A percentile compares a stretch with the other conserved stretches of the same genome.
These are phyloP conservation scores for Sepioteuthis lessoniana DNA, from an alignment of 2,888 invertebrate genomes.

Conservation along the genomic window DNA sequence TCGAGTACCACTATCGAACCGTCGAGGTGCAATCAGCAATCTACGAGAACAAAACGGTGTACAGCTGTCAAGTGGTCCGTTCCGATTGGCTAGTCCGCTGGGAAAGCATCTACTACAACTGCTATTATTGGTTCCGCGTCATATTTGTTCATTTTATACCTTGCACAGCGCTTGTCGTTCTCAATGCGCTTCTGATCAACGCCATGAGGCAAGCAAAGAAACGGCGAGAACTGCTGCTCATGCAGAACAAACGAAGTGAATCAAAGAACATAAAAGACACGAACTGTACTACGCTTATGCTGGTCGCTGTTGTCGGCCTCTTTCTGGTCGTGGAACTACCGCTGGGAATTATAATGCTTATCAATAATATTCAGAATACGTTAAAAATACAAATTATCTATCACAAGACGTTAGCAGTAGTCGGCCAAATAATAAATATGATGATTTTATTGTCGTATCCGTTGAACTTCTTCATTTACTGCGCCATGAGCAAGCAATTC, in stretches of 20 bases:
- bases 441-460: slow-evolving; percentile 93
- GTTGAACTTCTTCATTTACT: slow-evolving; percentile 95
- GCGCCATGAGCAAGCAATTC: slow-evolving; percentile 95
- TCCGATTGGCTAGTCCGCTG: slow-evolving; percentile 60
- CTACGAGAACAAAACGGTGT: slow-evolving; percentile 59
- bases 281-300: slow-evolving; percentile 75
- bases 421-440: slow-evolving; percentile 85
- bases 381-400: slow-evolving; percentile 59
- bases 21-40: slow-evolving; percentile 79
- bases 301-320: slow-evolving; percentile 76
- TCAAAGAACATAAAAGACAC: slow-evolving; percentile 72
- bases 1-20: slow-evolving; percentile 82
- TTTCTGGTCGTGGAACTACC: slow-evolving; percentile 77
- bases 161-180: slow-evolving; percentile 88
- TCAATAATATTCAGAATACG: slow-evolving; percentile 83
- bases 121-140: slow-evolving; percentile 85
- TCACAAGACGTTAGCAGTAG: slow-evolving; percentile 60
- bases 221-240: slow-evolving; percentile 84
- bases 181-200: slow-evolving; percentile 89
- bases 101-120: slow-evolving; percentile 84
- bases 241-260: slow-evolving; percentile 80
- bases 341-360: slow-evolving; percentile 76
- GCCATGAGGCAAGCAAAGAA: slow-evolving; percentile 89
- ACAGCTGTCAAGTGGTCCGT: slow-evolving; percentile 58
- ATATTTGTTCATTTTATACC: slow-evolving; percentile 93